Base-by-base conservation (phyloP, 1,140 invertebrate genomes). In the Drosophila pandora region DNA sequence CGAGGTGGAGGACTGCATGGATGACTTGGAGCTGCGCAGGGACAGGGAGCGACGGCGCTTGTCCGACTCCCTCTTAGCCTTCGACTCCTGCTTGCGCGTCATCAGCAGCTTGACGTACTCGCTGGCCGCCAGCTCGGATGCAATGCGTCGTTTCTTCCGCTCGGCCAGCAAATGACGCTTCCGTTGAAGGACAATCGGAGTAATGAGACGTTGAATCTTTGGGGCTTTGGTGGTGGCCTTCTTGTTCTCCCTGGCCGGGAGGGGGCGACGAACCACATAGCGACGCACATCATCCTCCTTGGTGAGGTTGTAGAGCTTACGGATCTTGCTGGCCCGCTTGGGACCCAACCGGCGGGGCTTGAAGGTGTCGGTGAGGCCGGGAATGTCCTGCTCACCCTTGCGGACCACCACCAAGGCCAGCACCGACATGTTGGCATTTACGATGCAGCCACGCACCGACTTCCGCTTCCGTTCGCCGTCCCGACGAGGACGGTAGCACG, bases 221-320 rank as follows among this genome's bases (percentile, higher is more conserved):
- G 99, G 99, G 0, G 98, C 97, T 94, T 99, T 97, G 59, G 94
- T 95, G 48, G 94, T 93, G 76, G 95, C 95, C 91, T 94, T 95
- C 92, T 96, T 96, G 89, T 97, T 97, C 92, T 99, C 98, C 92
- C 99, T 99, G 49, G 95, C 93, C 10, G 96, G 94, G 49, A 99
- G 93, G 13, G 98, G 96, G 65, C 97, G 94, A 91, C 98, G 97
- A 47, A 99, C 97, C 48, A 99, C 98, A 92, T 97, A 99, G 77
- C 98, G 96, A 76, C 98, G 94, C 0, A 99, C 98, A 94, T 99
- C 98, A 93, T 99, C 99, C 90, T 99, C 96, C 93, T 99, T 99
- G 74, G 93, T 94, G 70, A 99, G 93, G 93, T 99, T 99, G 93
- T 99, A 99, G 32, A 99, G 94, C 91, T 99, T 99, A 53, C 99